Percentiles rank a stretch among this genome's conserved stretches.
These are phyloP conservation scores for Macrophya annulata DNA, from an alignment of 2,888 invertebrate species.

Conservation along the genomic window DNA sequence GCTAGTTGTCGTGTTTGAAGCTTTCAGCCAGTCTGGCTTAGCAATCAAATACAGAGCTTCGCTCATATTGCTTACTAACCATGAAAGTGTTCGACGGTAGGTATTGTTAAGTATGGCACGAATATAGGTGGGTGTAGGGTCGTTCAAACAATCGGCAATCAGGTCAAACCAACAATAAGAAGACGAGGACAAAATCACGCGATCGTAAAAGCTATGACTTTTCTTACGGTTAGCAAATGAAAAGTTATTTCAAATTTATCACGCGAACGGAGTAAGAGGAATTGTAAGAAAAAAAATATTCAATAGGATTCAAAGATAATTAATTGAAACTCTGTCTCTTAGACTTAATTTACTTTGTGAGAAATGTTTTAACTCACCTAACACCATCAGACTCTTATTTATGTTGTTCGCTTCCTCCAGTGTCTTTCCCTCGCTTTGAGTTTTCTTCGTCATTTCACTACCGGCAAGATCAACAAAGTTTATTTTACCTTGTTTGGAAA, in stretches of 20 bases:
- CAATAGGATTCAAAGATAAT: neutral
- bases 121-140: neutral
- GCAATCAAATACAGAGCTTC: neutral
- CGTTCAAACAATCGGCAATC: constrained; percentile 30
- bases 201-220: neutral
- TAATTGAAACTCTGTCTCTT: neutral
- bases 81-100: neutral
- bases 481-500: constrained; percentile 95
- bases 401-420: constrained; percentile 97
- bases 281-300: neutral
- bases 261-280: constrained; percentile 2
- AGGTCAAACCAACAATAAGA: constrained; percentile 36
- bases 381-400: constrained; percentile 96
- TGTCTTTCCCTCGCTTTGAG: constrained; percentile 92
- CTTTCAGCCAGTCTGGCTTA: neutral
- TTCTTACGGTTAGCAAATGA: neutral
- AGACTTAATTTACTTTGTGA: neutral
- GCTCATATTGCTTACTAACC: neutral
- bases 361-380: constrained; percentile 84
- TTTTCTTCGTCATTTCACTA: constrained; percentile 97
- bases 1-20: neutral
- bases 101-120: neutral
- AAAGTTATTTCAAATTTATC: constrained; percentile 28
- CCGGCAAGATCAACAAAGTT: constrained; percentile 98
- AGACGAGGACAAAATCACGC: constrained; percentile 33